Evolutionary conservation across 2,797 vertebrate genomes (phyloP).

Genomic region (Sylvilagus floridanus): DNA sequence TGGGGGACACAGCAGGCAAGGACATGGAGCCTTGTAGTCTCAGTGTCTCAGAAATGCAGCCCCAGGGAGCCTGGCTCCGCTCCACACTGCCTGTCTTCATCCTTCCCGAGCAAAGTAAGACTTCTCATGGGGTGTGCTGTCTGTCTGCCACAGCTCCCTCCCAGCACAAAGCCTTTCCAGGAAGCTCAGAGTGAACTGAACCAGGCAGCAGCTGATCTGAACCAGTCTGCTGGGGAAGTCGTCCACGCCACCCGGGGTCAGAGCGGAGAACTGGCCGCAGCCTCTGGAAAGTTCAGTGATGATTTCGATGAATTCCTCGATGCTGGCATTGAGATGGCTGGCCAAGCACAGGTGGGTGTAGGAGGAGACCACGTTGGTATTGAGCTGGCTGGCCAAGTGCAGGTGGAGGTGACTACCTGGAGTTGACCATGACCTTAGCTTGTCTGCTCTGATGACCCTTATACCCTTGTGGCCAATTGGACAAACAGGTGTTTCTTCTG

Average conservation of each 20-base stretch:
- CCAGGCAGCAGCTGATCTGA: conserved; percentile 97
- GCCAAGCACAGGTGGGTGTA: conserved; percentile 95
- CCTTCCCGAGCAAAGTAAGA: not conserved
- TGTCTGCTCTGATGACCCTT: not conserved
- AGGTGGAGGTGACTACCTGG: conserved; percentile 82
- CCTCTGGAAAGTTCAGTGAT: conserved; percentile 98
- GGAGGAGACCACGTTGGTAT: not conserved
- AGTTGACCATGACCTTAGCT: not conserved
- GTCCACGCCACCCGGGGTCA: conserved; percentile 97
- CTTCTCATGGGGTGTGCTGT: not conserved
- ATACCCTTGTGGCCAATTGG: rapidly evolving
- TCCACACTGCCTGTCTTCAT: not conserved
- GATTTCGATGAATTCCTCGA: conserved; percentile 99
- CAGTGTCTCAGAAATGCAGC: not conserved
- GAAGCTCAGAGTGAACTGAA: conserved; percentile 98
- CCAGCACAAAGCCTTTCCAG: conserved; percentile 97
- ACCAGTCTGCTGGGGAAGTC: conserved; percentile 98
- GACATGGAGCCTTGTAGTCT: not conserved
- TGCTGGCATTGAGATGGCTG: conserved; percentile 98
- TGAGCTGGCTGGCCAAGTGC: conserved; percentile 95
- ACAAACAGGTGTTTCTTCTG: no score
- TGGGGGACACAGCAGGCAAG: not conserved
- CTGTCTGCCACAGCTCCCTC: conserved; percentile 91
- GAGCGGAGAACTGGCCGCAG: conserved; percentile 95
- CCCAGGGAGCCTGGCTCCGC: not conserved